Conservation (phyloP, 2,888 invertebrate species). For the Cephonodes hylas region DNA sequence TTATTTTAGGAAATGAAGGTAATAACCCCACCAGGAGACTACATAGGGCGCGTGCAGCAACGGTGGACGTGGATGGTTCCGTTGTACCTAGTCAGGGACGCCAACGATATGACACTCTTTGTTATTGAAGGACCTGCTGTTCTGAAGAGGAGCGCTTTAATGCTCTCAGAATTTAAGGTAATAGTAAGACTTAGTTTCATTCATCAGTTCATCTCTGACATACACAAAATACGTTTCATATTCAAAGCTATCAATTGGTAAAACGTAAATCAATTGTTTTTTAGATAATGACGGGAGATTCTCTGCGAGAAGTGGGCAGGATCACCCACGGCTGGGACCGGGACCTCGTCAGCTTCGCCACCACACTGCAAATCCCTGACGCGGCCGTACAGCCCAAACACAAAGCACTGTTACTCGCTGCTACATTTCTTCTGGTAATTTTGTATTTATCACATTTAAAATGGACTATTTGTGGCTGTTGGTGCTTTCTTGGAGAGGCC, state of each 20-base stretch:
- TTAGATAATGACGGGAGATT: slow-evolving; percentile 82
- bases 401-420: slow-evolving; percentile 90
- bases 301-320: slow-evolving; percentile 82
- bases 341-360: slow-evolving; percentile 85
- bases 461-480: too few species aligned
- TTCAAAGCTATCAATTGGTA: background rate
- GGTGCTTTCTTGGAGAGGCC: too few species aligned
- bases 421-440: slow-evolving; percentile 90
- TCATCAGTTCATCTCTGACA: too few species aligned
- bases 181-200: too few species aligned
- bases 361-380: slow-evolving; percentile 88
- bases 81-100: slow-evolving; percentile 85
- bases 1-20: slow-evolving; percentile 82
- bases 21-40: slow-evolving; percentile 85
- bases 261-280: slow-evolving; percentile 17
- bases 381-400: slow-evolving; percentile 86
- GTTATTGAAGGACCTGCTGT: slow-evolving; percentile 87
- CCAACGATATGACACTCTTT: slow-evolving; percentile 82
- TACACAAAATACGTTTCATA: background rate
- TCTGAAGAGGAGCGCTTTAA: slow-evolving; percentile 54
- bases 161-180: slow-evolving; percentile 67
- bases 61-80: slow-evolving; percentile 84
- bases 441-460: background rate
- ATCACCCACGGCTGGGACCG: slow-evolving; percentile 88
- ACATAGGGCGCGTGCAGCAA: slow-evolving; percentile 86